These are phyloP conservation scores for Zoroaster sp. DNA, from an alignment of 53 echinoderm and acorn worm genomes.

Conservation along the genomic window DNA sequence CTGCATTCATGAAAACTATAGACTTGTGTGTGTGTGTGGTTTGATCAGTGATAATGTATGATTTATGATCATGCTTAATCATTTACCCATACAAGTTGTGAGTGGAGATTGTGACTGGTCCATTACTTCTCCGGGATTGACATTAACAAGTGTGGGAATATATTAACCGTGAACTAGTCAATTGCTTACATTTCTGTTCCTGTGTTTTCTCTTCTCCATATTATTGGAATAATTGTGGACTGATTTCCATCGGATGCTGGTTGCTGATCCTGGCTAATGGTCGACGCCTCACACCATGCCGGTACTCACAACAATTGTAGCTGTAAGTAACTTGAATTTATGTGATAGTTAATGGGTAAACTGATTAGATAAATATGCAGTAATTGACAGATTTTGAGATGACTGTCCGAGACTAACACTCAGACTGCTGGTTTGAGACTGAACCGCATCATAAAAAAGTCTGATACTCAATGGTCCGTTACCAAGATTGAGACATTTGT, in stretches of 20 bases:
- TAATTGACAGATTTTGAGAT: no score
- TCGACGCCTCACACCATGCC: background rate
- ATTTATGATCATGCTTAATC: background rate
- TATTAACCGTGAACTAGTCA: background rate
- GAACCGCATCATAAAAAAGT: background rate
- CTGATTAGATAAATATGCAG: background rate
- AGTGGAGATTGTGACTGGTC: background rate
- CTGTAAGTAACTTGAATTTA: background rate
- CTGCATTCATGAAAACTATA: background rate
- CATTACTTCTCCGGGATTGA: background rate
- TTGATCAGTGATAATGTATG: background rate
- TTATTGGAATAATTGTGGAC: background rate
- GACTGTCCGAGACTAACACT: no score
- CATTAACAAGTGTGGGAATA: background rate
- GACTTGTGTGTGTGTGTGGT: background rate
- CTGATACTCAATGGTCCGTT: background rate
- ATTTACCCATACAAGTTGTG: background rate
- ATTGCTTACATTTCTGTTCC: background rate
- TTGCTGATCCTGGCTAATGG: background rate
- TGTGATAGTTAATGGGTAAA: background rate
- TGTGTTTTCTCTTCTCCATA: background rate
- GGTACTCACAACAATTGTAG: background rate
- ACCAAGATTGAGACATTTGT: background rate
- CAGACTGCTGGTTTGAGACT: no score
- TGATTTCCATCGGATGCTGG: background rate